A percentile compares a stretch with the other conserved stretches of the same genome.
Evolutionary conservation across 2,113 vertebrate genomes (phyloP).

Genomic region (Brachyhypopomus occidentalis): DNA sequence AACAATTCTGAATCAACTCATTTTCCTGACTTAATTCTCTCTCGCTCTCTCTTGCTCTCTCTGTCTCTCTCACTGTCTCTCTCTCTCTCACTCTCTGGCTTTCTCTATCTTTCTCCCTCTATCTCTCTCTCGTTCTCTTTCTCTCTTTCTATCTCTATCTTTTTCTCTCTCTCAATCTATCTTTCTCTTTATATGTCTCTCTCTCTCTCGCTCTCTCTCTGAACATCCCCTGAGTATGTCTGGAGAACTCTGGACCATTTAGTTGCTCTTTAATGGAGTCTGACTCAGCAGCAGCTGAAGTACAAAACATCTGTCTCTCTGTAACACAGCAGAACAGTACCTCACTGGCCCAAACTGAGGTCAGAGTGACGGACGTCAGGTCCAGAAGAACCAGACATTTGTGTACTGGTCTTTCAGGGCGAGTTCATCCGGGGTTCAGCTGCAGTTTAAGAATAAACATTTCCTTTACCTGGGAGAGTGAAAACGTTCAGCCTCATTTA

Average conservation of each 20-base stretch:
- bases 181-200: neutral
- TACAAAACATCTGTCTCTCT: constrained; percentile 39
- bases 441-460: constrained; percentile 5
- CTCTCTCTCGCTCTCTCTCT: neutral
- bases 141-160: neutral
- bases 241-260: constrained; percentile 41
- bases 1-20: too few species aligned
- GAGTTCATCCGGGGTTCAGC: neutral
- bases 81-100: neutral
- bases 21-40: too few species aligned
- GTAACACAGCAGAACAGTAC: neutral
- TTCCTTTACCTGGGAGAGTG: neutral
- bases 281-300: constrained; percentile 47
- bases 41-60: too few species aligned
- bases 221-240: constrained; percentile 17
- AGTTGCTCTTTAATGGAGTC: constrained; percentile 48
- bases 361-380: neutral
- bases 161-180: too few species aligned
- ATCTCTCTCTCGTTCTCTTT: neutral
- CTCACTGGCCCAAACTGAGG: neutral
- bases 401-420: neutral
- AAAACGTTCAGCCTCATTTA: neutral
- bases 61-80: neutral
- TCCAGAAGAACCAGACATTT: constrained; percentile 9
- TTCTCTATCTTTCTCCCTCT: neutral